Evolutionary conservation across 2,888 invertebrate genomes (phyloP), one percentile per base, ranked within the genome.

Genomic region (Cyclophora punctaria): DNA sequence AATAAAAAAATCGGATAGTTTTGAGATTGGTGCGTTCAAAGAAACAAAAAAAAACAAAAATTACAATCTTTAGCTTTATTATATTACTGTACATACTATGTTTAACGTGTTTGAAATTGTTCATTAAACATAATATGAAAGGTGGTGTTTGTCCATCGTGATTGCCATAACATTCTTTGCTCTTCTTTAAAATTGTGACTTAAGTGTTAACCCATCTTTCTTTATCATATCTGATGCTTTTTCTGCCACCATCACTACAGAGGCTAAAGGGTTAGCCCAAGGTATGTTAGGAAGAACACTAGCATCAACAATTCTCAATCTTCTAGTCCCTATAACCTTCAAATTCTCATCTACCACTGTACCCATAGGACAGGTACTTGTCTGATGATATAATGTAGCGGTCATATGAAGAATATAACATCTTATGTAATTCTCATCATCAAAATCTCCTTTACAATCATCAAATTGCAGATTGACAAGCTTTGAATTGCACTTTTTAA

Each of bases 401-500:
- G 41, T 33, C 5, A 35, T 6, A 6, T 34, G 34, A 7, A 44
- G 44, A 4, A 44, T 44, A 34, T 44, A 34, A 34, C 44, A 44
- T 44, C 37, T 4, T 37, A 37, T 37, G 5, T 37, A 37, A 37
- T 37, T 5, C 4, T 5, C 37, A 37, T 37, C 37, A 37, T 37
- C 37, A 37, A 37, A 37, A 37, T 37, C 37, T 37, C 37, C 37
- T 5, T 44, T 35, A 48, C 69, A 69, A 3, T 51, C 49, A 2
- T 40, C 20, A 0, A 67, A 37, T 34, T 55, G 42, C 3, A 67
- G 60, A 3, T 58, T 45, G 3, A 77, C 64, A 1, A 85, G 45
- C 46, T 70, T 53, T 0, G 69, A 78, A 2, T 75, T 67, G 2
- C 80, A 64, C 0, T 72, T 61, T 41, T 65, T 66, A 37, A 91